These are phyloP conservation scores for Papilio xuthus DNA, from an alignment of 1,140 invertebrate species.

Conservation along the genomic window DNA sequence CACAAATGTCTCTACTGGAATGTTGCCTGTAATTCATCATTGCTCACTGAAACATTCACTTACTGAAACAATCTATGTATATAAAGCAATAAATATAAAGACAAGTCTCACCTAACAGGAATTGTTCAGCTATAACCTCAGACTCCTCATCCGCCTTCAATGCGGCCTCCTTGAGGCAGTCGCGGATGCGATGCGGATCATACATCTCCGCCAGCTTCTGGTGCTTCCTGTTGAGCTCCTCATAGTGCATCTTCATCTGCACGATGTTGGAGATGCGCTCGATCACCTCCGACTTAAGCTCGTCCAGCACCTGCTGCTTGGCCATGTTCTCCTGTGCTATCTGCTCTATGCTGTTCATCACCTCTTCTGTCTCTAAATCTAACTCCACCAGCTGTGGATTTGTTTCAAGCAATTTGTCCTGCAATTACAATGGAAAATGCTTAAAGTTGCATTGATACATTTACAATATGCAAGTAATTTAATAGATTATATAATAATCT, in stretches of 20 bases:
- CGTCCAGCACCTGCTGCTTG: constrained; percentile 85
- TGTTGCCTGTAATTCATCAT: constrained; percentile 80
- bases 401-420: constrained; percentile 87
- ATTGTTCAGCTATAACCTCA: constrained; percentile 88
- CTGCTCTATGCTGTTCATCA: constrained; percentile 87
- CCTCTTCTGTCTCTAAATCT: constrained; percentile 85
- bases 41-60: no score
- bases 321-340: constrained; percentile 87
- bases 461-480: no score
- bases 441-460: neutral
- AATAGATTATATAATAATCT: no score
- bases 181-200: constrained; percentile 87
- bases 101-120: constrained; percentile 84
- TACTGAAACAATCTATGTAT: no score
- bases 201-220: constrained; percentile 87
- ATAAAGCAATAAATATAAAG: neutral
- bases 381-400: constrained; percentile 85
- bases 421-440: constrained; percentile 49
- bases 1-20: constrained; percentile 89
- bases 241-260: constrained; percentile 87
- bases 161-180: constrained; percentile 82
- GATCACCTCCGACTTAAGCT: constrained; percentile 83
- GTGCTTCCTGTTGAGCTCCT: constrained; percentile 85
- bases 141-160: constrained; percentile 87
- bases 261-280: constrained; percentile 85